phyloP scores from a whole-genome alignment of 2,113 vertebrate genomes.

The Embiotoca jacksoni region DNA sequence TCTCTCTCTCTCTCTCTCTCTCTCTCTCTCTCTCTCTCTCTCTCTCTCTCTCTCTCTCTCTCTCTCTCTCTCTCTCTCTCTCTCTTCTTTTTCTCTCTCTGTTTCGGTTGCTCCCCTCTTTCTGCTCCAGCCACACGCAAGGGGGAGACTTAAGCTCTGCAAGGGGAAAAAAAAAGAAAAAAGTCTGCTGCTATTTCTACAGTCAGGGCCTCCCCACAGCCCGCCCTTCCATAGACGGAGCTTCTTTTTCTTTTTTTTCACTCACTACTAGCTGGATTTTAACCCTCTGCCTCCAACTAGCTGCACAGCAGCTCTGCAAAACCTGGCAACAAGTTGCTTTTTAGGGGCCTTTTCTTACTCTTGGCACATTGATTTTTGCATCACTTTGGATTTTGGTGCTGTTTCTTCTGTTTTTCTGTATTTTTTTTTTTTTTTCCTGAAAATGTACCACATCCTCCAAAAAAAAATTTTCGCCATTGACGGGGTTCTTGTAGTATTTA shows the following conservation, averaged over 20 bases:
- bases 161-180: slow-evolving; percentile 50
- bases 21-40: slow-evolving; percentile 71
- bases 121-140: slow-evolving; percentile 84
- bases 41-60: slow-evolving; percentile 61
- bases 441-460: background rate
- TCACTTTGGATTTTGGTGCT: slow-evolving; percentile 58
- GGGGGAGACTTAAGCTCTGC: slow-evolving; percentile 85
- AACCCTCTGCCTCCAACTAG: slow-evolving; percentile 82
- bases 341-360: slow-evolving; percentile 60
- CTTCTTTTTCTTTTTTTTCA: slow-evolving; percentile 76
- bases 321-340: slow-evolving; percentile 82
- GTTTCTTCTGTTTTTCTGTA: slow-evolving; percentile 15
- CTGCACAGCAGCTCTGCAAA: slow-evolving; percentile 81
- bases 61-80: slow-evolving; percentile 63
- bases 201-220: slow-evolving; percentile 90
- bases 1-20: slow-evolving; percentile 67
- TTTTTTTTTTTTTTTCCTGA: slow-evolving; percentile 36
- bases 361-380: slow-evolving; percentile 51
- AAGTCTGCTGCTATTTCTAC: slow-evolving; percentile 86
- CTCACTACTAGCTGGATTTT: slow-evolving; percentile 86
- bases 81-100: slow-evolving; percentile 71
- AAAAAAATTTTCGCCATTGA: slow-evolving; percentile 6
- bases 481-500: slow-evolving; percentile 42
- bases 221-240: slow-evolving; percentile 88
- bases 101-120: slow-evolving; percentile 78